Conservation (phyloP, 1,140 invertebrate genomes). For the Lutraria rhynchaena region DNA sequence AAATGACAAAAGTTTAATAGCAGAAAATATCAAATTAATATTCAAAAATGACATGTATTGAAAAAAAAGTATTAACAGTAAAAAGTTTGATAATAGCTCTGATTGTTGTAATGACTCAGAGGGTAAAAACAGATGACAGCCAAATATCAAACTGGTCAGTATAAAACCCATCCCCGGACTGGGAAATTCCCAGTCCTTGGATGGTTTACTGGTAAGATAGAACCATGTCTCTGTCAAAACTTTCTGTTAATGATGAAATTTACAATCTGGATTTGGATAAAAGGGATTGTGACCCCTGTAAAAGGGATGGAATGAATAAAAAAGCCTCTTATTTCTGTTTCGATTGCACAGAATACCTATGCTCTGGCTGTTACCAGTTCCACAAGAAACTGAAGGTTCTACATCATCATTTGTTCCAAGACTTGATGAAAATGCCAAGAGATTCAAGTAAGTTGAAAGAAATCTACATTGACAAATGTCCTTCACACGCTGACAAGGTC, state of each 20-base stretch:
- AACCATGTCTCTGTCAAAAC: slow-evolving; percentile 26
- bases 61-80: not conserved
- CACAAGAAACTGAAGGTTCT: slow-evolving; percentile 23
- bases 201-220: not conserved
- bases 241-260: slow-evolving; percentile 13
- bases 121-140: not conserved
- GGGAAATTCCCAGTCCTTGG: not conserved
- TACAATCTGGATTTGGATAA: slow-evolving; percentile 29
- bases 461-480: slow-evolving; percentile 28
- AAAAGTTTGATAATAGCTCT: not conserved
- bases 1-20: slow-evolving; percentile 31
- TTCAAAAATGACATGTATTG: slow-evolving; percentile 8
- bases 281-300: slow-evolving; percentile 36
- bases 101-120: slow-evolving; percentile 30
- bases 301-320: slow-evolving; percentile 35
- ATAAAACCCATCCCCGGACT: slow-evolving; percentile 29
- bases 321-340: slow-evolving; percentile 23
- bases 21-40: slow-evolving; percentile 20
- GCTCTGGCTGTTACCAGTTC: slow-evolving; percentile 22
- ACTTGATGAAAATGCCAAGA: slow-evolving; percentile 20
- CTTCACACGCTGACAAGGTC: slow-evolving; percentile 27
- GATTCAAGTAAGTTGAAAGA: slow-evolving; percentile 30
- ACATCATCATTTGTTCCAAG: slow-evolving; percentile 30
- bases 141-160: slow-evolving; percentile 26
- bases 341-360: slow-evolving; percentile 34